Base-by-base conservation (phyloP, 2,888 invertebrate species). In the Zygaena filipendulae region DNA sequence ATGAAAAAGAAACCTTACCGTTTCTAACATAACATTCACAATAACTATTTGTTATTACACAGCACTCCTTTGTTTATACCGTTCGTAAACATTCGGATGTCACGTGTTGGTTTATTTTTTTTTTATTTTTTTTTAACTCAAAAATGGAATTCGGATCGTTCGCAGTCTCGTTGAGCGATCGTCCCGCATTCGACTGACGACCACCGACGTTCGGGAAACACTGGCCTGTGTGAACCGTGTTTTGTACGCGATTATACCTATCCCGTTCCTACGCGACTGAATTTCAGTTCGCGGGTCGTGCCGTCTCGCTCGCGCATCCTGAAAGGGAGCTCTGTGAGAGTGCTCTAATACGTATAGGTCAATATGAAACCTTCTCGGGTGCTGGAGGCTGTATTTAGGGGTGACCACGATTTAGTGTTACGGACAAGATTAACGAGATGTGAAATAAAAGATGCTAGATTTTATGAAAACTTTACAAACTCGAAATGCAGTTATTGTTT, bases 331-430 rank as follows among this genome's bases (percentile, higher is more conserved):
- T 56, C 48, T 45, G 47, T 36, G 59, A 67, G 64, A 66, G 62
- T 68, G 57, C 66, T 74, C 61, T 72, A 72, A 66, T 77, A 77
- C 67, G 77, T 77, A 77, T 77, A 77, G 77, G 77, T 77, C 77
- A 77, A 77, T 77, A 77, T 77, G 70, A 75, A 72, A 70, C 68
- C 72, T 75, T 59, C 72, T 72, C 71, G 71, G 74, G 66, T 60
- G 61, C 71, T 63, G 77, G 77, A 77, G 69, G 77, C 77, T 77
- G 77, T 60, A 69, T 61, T 62, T 74, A 68, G 64, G 63, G 69
- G 66, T 70, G 55, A 32, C 61, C 55, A 61, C n/a, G n/a, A n/a
- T n/a, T n/a, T n/a, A n/a, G n/a, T n/a, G n/a, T n/a, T n/a, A n/a
- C n/a, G n/a, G n/a, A n/a, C n/a, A n/a, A n/a, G n/a, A n/a, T n/a